phyloP scores from a whole-genome alignment of 2,888 invertebrate species.

The Pandemis corylana region DNA sequence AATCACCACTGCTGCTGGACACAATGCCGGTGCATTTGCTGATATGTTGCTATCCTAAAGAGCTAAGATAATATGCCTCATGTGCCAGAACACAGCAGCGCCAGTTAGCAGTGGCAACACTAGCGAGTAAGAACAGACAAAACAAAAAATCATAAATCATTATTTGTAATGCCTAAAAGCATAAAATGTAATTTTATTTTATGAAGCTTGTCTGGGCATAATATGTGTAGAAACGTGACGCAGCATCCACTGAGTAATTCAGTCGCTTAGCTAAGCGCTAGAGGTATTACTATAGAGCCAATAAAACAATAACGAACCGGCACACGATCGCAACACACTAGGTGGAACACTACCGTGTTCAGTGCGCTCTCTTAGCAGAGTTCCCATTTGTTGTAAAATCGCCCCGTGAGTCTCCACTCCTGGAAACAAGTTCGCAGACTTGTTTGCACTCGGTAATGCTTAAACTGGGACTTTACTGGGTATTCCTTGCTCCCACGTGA shows the following conservation, averaged over 20 bases:
- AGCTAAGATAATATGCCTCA: too few relatives aligned
- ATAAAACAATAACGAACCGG: slow-evolving; percentile 8
- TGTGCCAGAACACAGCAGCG: too few relatives aligned
- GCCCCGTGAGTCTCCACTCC: slow-evolving; percentile 65
- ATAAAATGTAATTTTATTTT: too few relatives aligned
- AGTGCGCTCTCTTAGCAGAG: slow-evolving; percentile 54
- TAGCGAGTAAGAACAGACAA: too few relatives aligned
- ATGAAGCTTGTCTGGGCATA: neutral
- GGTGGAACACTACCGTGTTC: slow-evolving; percentile 50
- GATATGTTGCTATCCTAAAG: too few relatives aligned
- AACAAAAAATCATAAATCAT: too few relatives aligned
- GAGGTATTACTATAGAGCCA: slow-evolving; percentile 7
- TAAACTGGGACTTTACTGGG: slow-evolving; percentile 61
- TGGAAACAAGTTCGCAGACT: slow-evolving; percentile 67
- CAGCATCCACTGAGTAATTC: neutral
- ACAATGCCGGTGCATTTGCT: too few relatives aligned
- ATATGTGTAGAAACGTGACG: slow-evolving; percentile 1
- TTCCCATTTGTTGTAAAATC: slow-evolving; percentile 77
- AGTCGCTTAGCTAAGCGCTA: slow-evolving; percentile 2
- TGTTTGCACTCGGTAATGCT: slow-evolving; percentile 72
- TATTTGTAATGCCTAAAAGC: too few relatives aligned
- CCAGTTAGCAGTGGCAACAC: too few relatives aligned
- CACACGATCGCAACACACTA: slow-evolving; percentile 9
- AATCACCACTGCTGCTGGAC: too few relatives aligned
- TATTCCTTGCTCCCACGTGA: slow-evolving; percentile 60